phyloP scores from a whole-genome alignment of 1,140 invertebrate genomes.

The Aradophagus sp. region DNA sequence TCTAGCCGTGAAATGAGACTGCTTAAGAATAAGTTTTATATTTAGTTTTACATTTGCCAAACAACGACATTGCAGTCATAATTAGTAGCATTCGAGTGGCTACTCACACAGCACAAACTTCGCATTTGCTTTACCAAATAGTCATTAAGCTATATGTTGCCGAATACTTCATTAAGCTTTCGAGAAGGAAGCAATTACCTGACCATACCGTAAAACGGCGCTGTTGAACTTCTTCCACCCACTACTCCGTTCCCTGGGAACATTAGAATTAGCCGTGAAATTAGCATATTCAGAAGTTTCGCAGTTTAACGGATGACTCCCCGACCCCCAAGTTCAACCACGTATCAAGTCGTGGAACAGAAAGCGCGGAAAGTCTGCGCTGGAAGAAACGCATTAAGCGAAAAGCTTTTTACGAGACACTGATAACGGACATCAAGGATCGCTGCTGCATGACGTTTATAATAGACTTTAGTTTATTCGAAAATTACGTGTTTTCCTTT shows the following conservation, averaged over 20 bases:
- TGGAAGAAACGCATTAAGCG: conserved; percentile 54
- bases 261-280: conserved; percentile 69
- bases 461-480: conserved; percentile 48
- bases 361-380: conserved; percentile 44
- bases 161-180: conserved; percentile 64
- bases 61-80: conserved; percentile 30
- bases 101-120: conserved; percentile 56
- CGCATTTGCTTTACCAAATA: conserved; percentile 56
- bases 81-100: conserved; percentile 55
- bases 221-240: conserved; percentile 46
- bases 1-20: too few species aligned
- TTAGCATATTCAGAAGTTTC: conserved; percentile 71
- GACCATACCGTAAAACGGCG: conserved; percentile 56
- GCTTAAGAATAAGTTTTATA: conserved; percentile 36
- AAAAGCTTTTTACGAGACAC: conserved; percentile 56
- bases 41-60: conserved; percentile 40
- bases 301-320: conserved; percentile 66
- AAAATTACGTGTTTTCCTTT: conserved; percentile 53
- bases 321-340: conserved; percentile 51
- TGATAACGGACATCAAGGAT: conserved; percentile 56
- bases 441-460: conserved; percentile 45
- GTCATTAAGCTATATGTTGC: conserved; percentile 59
- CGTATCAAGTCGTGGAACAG: conserved; percentile 52
- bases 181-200: conserved; percentile 60
- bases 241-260: conserved; percentile 60